Conservation (phyloP, 2,888 invertebrate genomes). For the Actias luna region DNA sequence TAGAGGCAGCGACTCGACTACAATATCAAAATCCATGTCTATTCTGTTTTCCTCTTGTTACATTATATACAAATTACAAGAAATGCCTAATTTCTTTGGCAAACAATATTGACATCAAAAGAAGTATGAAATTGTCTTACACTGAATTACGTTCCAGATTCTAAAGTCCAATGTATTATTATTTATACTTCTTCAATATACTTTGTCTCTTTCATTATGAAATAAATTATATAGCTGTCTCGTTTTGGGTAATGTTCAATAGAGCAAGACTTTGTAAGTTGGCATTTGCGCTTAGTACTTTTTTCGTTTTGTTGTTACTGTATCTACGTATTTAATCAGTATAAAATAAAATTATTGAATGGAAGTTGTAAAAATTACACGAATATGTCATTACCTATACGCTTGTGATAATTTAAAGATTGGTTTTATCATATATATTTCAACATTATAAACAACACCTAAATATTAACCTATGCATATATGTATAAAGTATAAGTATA, state of each 20-base stretch:
- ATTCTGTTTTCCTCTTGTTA: neutral
- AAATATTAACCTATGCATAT: too few species aligned
- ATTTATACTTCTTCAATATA: too few species aligned
- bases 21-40: conserved; percentile 59
- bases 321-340: too few species aligned
- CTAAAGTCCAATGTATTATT: too few species aligned
- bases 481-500: too few species aligned
- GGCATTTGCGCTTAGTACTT: neutral
- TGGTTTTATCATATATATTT: too few species aligned
- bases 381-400: too few species aligned
- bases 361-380: too few species aligned
- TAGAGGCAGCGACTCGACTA: conserved; percentile 65
- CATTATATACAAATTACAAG: neutral
- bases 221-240: neutral
- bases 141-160: neutral
- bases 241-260: neutral
- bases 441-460: too few species aligned
- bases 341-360: too few species aligned
- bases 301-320: neutral
- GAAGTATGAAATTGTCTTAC: neutral
- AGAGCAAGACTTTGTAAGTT: neutral
- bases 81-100: neutral
- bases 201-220: neutral
- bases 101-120: neutral
- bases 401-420: too few species aligned